Percentiles rank a stretch among this genome's conserved stretches.
Conservation (phyloP, 2,113 vertebrate species). For the Podarcis raffonei region DNA sequence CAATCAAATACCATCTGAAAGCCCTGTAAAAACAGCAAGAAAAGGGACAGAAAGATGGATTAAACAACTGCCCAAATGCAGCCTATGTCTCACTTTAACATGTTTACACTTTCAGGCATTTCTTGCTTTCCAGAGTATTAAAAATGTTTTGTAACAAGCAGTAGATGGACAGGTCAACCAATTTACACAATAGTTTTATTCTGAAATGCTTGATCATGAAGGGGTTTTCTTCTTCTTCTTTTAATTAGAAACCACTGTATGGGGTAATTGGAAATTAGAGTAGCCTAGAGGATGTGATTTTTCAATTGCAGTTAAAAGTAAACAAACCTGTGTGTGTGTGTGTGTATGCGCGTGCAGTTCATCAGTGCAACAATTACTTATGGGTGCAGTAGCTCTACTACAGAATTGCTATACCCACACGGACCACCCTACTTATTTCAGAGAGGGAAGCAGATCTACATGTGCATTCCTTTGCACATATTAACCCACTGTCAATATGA, state of each 20-base stretch:
- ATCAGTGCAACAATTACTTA: background rate
- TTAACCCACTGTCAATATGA: background rate
- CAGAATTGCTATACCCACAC: background rate
- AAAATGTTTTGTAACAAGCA: conserved; percentile 33
- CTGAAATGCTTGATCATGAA: background rate
- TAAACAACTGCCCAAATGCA: no score
- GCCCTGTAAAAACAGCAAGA: no score
- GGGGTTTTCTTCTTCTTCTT: background rate
- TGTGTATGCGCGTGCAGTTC: no score
- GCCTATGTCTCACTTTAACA: conserved; percentile 4
- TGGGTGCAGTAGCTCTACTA: no score
- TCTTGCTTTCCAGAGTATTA: conserved; percentile 20
- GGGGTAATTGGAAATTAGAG: background rate
- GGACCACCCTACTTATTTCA: background rate
- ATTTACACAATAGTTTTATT: background rate
- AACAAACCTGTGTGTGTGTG: background rate
- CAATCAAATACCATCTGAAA: no score
- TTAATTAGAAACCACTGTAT: background rate
- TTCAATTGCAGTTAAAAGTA: background rate
- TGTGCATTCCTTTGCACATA: background rate
- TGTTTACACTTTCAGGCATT: conserved; percentile 16
- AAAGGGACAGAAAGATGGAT: no score
- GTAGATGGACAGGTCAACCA: background rate
- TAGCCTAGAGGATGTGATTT: background rate
- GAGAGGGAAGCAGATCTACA: background rate